These are phyloP conservation scores for Drosophila phalerata DNA, from an alignment of 2,888 invertebrate species.

Conservation along the genomic window DNA sequence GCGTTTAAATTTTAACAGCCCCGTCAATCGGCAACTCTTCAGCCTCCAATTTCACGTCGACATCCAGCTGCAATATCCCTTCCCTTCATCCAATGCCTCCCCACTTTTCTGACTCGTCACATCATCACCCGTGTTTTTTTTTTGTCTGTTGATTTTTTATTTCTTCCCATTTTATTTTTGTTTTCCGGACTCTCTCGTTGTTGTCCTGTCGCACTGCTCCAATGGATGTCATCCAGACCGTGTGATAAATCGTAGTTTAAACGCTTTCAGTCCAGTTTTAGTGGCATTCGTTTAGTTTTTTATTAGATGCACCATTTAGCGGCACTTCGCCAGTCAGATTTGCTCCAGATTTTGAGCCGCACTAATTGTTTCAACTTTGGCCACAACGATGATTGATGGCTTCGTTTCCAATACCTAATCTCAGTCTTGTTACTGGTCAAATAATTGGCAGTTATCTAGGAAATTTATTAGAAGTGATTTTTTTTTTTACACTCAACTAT, in stretches of 20 bases:
- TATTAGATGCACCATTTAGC: conserved; percentile 76
- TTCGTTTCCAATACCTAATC: neutral
- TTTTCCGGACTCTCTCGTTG: conserved; percentile 20
- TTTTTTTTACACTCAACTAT: neutral
- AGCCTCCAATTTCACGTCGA: conserved; percentile 16
- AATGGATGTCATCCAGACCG: conserved; percentile 36
- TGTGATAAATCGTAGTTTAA: conserved; percentile 83
- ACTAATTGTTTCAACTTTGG: conserved; percentile 70
- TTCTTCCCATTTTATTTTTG: conserved; percentile 31
- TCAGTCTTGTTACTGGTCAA: neutral
- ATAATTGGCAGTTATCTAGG: neutral
- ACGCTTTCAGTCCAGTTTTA: conserved; percentile 79
- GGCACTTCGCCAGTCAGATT: conserved; percentile 67
- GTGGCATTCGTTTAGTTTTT: conserved; percentile 77
- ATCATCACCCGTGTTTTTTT: conserved; percentile 52
- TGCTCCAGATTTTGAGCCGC: conserved; percentile 55
- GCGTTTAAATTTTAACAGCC: conserved; percentile 72
- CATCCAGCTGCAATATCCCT: conserved; percentile 7
- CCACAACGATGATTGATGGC: conserved; percentile 61
- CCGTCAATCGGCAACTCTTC: conserved; percentile 60
- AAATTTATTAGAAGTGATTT: neutral
- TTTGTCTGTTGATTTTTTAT: conserved; percentile 47
- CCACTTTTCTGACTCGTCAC: conserved; percentile 41
- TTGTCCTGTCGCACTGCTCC: conserved; percentile 33
- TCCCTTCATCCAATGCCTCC: conserved; percentile 3